Base-by-base conservation (phyloP, 2,797 vertebrate genomes). In the Alfaro cultratus region DNA sequence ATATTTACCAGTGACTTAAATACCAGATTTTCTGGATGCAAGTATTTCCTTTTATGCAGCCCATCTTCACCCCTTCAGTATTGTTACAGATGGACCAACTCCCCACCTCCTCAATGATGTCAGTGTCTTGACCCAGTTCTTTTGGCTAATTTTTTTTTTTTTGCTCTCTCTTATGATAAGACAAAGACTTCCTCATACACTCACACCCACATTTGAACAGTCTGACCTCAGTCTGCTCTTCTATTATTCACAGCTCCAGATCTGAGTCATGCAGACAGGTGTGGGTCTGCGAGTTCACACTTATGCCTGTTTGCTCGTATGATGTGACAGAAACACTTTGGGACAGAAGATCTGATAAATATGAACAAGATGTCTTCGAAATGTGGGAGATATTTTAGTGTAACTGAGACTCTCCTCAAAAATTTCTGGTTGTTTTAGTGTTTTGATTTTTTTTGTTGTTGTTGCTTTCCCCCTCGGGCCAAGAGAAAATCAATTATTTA, bases 191-290 rank as follows among this genome's bases (percentile, higher is more conserved):
- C 75, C 74, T 72, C 47, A 68, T 76, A 45, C 78, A 78, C 79
- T 43, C 46, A 31, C 73, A 29, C n/a, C n/a, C 41, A 60, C 80
- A 85, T 86, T 92, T 85, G n/a, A 86, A 82, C 75, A 93, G 92
- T 94, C 93, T 94, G 94, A 93, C 87, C 87, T 93, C 91, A 93
- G 77, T 62, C 60, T 31, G 21, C 75, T 88, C 75, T 73, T 94
- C 80, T 74, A 94, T 94, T 92, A 94, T 94, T 94, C 82, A 94
- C 82, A 78, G 74, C 86, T 60, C 76, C 83, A 85, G 87, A 87
- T 90, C 73, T 91, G 81, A 90, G 86, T 87, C 88, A 74, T 62
- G 70, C 77, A 84, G 87, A 90, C 89, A 88, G 84, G 87, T 89
- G 81, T 85, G 85, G 67, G 84, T 81, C 75, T 84, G 72, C 26